phyloP scores from a whole-genome alignment of 1,140 invertebrate species.

The Whitmania pigra region DNA sequence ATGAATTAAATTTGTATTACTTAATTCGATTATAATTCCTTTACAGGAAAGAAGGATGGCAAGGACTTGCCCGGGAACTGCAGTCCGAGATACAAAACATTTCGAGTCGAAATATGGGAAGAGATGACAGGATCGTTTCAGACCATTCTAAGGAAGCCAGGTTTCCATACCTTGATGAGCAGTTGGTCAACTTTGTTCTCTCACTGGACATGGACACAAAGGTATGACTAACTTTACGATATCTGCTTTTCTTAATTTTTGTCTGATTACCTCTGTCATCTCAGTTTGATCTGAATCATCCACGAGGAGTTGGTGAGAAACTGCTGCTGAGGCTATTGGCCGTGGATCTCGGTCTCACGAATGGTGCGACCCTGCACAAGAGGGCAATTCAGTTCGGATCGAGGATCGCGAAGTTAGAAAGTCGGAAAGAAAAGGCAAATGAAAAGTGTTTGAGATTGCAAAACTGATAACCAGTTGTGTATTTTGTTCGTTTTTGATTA shows the following conservation, averaged over 20 bases:
- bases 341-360: conserved; percentile 52
- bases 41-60: conserved; percentile 47
- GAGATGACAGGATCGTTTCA: conserved; percentile 63
- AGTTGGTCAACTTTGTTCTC: conserved; percentile 61
- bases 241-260: not conserved
- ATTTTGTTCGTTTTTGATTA: no score
- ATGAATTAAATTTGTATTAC: no score
- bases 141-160: conserved; percentile 50
- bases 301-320: conserved; percentile 80
- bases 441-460: conserved; percentile 46
- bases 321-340: conserved; percentile 70
- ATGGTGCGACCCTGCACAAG: conserved; percentile 63
- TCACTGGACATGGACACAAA: conserved; percentile 60
- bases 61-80: conserved; percentile 56
- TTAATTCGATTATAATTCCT: no score
- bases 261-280: not conserved
- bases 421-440: conserved; percentile 70
- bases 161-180: conserved; percentile 88
- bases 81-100: conserved; percentile 67
- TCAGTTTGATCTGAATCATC: conserved; percentile 36
- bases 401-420: conserved; percentile 68
- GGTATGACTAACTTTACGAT: conserved; percentile 41
- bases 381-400: conserved; percentile 95
- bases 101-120: conserved; percentile 75
- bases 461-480: conserved; percentile 5